Evolutionary conservation across 2,888 invertebrate species (phyloP), one percentile per base, ranked within the genome.

Genomic region (Abrostola triplasia): DNA sequence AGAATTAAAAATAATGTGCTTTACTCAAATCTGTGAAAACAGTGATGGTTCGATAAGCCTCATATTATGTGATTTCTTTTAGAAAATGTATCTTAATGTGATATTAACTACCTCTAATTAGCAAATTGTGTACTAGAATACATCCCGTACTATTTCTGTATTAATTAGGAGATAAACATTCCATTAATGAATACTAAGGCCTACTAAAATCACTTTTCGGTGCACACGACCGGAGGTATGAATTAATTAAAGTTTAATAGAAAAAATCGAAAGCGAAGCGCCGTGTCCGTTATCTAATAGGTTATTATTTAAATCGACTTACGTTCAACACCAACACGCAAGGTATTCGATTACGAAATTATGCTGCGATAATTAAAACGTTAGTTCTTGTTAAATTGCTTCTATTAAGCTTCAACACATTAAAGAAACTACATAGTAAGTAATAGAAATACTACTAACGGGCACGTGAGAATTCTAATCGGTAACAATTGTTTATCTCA

Each of bases 261-360:
- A 60, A 42, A 47, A 24, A 56, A 56, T 57, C 24, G 59, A 59
- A 57, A 77, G 44, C 37, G 6, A 53, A 10, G 36, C 54, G 40
- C 59, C 60, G 52, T 50, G 62, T 58, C 40, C 47, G 8, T 70
- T 72, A 75, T 70, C 64, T 60, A 72, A 72, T 75, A 64, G 44
- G 12, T 60, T 75, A 60, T 60, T 75, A 64, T 70, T 59, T 74
- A 70, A 71, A 69, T 75, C 48, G 42, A 55, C 54, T 60, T 50
- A 40, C 11, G 51, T 55, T 58, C 44, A 72, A 60, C 12, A 59
- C 75, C 44, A 53, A 55, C 71, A 72, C 60, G 71, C 65, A 47
- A 72, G 51, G 57, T 40, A 65, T 65, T 65, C 37, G 44, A 51
- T 75, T 70, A 42, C 66, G 59, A 70, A 75, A 75, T 65, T 49